Conservation (phyloP, 2,113 vertebrate species). For the Recurvirostra avosetta region DNA sequence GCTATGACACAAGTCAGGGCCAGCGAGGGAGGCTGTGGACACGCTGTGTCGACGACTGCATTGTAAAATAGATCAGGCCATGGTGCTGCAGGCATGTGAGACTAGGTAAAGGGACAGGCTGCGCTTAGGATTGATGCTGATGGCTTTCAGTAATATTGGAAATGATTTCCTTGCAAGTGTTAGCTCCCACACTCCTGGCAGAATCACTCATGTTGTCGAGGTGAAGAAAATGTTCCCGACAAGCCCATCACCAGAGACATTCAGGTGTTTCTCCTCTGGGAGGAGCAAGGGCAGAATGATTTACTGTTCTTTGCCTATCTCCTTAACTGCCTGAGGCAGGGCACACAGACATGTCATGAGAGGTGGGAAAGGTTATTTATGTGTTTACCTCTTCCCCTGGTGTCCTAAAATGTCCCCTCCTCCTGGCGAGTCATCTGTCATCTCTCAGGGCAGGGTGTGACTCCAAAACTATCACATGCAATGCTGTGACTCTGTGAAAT, state of each 20-base stretch:
- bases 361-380: conserved; percentile 14
- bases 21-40: background rate
- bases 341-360: background rate
- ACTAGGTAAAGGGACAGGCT: background rate
- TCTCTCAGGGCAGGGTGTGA: background rate
- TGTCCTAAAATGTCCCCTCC: background rate
- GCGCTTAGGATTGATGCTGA: background rate
- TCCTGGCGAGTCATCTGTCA: background rate
- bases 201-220: background rate
- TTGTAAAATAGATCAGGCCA: rapidly evolving
- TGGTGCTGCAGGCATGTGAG: background rate
- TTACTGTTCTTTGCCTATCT: background rate
- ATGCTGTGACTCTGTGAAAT: rapidly evolving
- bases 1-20: background rate
- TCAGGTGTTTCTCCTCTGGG: background rate
- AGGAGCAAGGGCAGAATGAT: background rate
- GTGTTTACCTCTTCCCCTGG: background rate
- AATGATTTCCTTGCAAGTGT: background rate
- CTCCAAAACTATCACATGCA: background rate
- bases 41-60: rapidly evolving
- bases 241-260: background rate
- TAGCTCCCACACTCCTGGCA: background rate
- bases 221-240: background rate
- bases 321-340: background rate
- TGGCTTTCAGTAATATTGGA: background rate